Percentiles rank a stretch among this genome's conserved stretches.
Evolutionary conservation across 2,888 invertebrate genomes (phyloP).

Genomic region (Julus scanicus): DNA sequence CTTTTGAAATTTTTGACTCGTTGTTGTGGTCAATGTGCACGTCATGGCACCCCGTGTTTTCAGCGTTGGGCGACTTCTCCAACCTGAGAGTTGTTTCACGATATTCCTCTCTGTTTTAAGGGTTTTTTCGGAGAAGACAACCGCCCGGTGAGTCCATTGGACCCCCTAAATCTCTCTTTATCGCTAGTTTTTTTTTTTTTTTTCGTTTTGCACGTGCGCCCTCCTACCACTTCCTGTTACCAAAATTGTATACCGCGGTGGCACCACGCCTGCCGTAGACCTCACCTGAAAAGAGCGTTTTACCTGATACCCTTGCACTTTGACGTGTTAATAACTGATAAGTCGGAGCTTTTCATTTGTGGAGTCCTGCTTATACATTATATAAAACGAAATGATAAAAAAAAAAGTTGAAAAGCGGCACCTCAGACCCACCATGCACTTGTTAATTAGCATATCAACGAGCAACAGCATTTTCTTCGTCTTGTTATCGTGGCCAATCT

Average conservation of each 20-base stretch:
- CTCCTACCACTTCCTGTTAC: slow-evolving; percentile 36
- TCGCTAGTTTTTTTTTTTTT: neutral
- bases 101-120: neutral
- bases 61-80: neutral
- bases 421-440: slow-evolving; percentile 36
- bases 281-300: slow-evolving; percentile 1
- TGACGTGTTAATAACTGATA: slow-evolving; percentile 52
- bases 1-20: neutral
- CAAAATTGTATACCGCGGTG: slow-evolving; percentile 31
- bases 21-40: neutral
- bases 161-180: slow-evolving; percentile 13
- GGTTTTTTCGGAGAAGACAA: neutral
- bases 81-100: neutral
- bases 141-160: neutral
- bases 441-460: slow-evolving; percentile 54
- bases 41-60: neutral
- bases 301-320: slow-evolving; percentile 38
- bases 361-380: neutral
- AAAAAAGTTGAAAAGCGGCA: slow-evolving; percentile 16
- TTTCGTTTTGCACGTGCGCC: slow-evolving; percentile 30
- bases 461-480: slow-evolving; percentile 50
- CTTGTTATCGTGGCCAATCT: slow-evolving; percentile 49
- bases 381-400: neutral
- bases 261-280: slow-evolving; percentile 44
- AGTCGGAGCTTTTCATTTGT: slow-evolving; percentile 34